A percentile compares a stretch with the other conserved stretches of the same genome.
Conservation (phyloP, 2,888 invertebrate species). For the Limenitis camilla region DNA sequence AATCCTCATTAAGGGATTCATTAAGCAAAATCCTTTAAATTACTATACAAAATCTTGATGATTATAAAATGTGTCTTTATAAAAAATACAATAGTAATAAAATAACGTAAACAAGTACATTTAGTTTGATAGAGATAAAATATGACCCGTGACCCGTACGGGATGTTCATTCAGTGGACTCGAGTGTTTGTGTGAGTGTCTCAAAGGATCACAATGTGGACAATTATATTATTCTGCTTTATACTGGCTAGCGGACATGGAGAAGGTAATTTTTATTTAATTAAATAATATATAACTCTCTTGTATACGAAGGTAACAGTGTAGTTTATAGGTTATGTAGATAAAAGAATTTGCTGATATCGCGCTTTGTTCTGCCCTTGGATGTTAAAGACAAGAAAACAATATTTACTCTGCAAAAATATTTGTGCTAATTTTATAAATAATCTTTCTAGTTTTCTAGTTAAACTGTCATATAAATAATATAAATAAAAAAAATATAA, state of each 20-base stretch:
- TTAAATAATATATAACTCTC: neutral
- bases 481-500: too few species aligned
- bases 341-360: too few species aligned
- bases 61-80: neutral
- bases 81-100: neutral
- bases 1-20: too few species aligned
- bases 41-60: too few species aligned
- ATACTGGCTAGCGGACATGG: neutral
- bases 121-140: slow-evolving; percentile 16
- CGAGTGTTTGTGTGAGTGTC: slow-evolving; percentile 13
- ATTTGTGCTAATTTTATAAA: too few species aligned
- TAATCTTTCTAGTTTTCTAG: too few species aligned
- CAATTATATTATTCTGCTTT: slow-evolving; percentile 6
- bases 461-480: too few species aligned
- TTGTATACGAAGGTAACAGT: too few species aligned
- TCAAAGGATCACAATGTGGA: slow-evolving; percentile 3
- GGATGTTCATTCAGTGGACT: slow-evolving; percentile 21
- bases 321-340: neutral
- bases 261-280: slow-evolving; percentile 5
- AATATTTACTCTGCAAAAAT: too few species aligned
- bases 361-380: too few species aligned
- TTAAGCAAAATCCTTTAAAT: too few species aligned
- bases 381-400: too few species aligned
- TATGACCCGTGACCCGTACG: slow-evolving; percentile 23
- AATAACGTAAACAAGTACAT: neutral